Percentiles rank a stretch among this genome's conserved stretches.
Evolutionary conservation across 2,113 vertebrate species (phyloP).

Genomic region (Thamnaconus septentrionalis): DNA sequence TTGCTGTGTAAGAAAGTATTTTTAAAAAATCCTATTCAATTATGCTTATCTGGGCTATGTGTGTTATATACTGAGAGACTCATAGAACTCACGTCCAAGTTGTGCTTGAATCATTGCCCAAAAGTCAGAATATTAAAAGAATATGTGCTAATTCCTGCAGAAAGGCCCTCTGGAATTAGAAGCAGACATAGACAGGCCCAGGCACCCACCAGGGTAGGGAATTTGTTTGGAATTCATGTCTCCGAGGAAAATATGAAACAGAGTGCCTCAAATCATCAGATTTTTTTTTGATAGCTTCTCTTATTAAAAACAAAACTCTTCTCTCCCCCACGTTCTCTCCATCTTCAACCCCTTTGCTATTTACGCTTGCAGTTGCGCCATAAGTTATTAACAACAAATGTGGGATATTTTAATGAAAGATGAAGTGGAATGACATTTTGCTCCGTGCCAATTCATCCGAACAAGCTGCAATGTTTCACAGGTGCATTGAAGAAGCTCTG

Average conservation of each 20-base stretch:
- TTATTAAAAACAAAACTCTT: constrained; percentile 1
- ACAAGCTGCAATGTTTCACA: neutral
- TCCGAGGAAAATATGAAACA: constrained; percentile 78
- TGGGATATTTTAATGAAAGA: too few species aligned
- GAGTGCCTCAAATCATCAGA: constrained; percentile 57
- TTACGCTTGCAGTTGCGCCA: too few species aligned
- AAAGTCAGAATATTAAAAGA: constrained; percentile 52
- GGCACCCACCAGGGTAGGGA: constrained; percentile 75
- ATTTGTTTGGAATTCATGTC: constrained; percentile 89
- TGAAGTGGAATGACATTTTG: neutral
- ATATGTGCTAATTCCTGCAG: constrained; percentile 71
- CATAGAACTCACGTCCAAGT: constrained; percentile 6
- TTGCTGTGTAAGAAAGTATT: too few species aligned
- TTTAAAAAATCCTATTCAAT: constrained; percentile 1
- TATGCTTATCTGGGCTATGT: neutral
- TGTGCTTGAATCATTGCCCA: constrained; percentile 2
- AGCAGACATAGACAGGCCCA: constrained; percentile 77
- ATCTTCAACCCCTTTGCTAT: neutral
- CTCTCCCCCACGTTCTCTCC: neutral
- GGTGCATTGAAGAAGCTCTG: constrained; percentile 15
- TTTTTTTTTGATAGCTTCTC: constrained; percentile 45
- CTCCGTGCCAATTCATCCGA: neutral
- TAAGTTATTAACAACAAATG: neutral
- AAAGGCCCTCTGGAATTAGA: constrained; percentile 76
- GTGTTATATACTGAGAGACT: neutral